Base-by-base conservation (phyloP, 1,140 invertebrate species). In the Pinna nobilis region DNA sequence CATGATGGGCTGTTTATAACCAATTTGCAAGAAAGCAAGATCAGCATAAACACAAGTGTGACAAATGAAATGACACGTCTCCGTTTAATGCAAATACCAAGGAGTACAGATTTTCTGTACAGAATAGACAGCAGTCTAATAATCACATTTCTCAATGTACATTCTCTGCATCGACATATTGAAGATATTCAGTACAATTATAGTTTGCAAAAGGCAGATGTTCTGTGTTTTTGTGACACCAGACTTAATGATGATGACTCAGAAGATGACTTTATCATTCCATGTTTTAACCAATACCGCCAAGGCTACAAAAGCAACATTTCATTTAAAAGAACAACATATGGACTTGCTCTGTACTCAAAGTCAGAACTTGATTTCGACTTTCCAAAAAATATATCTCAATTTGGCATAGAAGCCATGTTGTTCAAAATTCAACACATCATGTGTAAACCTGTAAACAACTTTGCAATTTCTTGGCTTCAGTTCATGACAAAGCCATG, bases 21-120 rank as follows among this genome's bases (percentile, higher is more conserved):
- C 35, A 76, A 76, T 35, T 50, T 70, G 33, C 33, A 70, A 47
- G 66, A 65, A 44, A 32, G 66, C 32, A 76, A 76, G 53, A 70
- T 76, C 35, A 32, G 28, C 33, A 44, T 76, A 13, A 33, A 65
- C 35, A 57, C 55, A 15, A 23, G 23, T 41, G 66, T 76, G 13
- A 30, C 25, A 35, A 35, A 59, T 23, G 61, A 70, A 64, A 67
- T 74, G 71, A 23, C 47, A 39, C 28, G 64, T 7, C 28, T 74
- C 2, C 51, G 57, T 53, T 18, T 28, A 63, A 61, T 28, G 9
- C 32, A 18, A 67, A 39, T 30, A 49, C 32, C 37, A 50, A 61
- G n/a, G 23, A 28, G 28, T 15, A n/a, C 39, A 11, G 30, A 44
- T 33, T n/a, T 59, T n/a, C 25, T 41, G 18, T 70, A 49, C 20